Evolutionary conservation across 2,797 vertebrate species (phyloP), one percentile per base, ranked within the genome.

Genomic region (Dipus sagitta): DNA sequence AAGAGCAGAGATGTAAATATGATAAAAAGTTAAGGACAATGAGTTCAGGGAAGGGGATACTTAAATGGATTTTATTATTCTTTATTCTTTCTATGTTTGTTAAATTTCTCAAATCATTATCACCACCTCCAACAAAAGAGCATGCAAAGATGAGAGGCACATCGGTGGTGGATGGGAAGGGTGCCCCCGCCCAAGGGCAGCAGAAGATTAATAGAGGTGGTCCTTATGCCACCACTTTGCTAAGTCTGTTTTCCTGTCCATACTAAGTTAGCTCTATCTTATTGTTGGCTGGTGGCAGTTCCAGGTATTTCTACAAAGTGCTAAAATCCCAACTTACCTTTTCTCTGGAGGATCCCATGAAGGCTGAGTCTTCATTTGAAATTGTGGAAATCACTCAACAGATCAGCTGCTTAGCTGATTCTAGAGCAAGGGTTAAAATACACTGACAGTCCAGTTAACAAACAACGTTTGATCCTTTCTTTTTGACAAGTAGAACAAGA

Each of bases 31-130:
- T 91, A 88, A 86, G 32, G 88, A 77, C 23, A 74, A 9, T 91
- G 30, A 82, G 77, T 86, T 86, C 64, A 24, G 54, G 26, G 28
- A 93, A 92, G 3, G 12, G 0, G 15, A 68, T 34, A 52, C 28
- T 3, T 84, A 81, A 64, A 64, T 68, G 9, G 76, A 82, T 88
- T 85, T 89, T 24, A 3, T 65, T 84, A 14, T 77, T 58, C 54
- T 58, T 58, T 11, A 17, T 58, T 58, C 17, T 91, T 79, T 28
- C 42, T 79, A 42, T 28, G 52, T 83, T 82, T 80, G 26, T 80
- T 90, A 52, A 86, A 83, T 92, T 83, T 76, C 60, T 81, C 42
- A 81, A 89, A 34, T 83, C 74, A 34, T 93, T 24, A 86, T 65
- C n/a, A 90, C 20, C 34, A 92, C 20, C 34, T 58, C 3, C 54